A percentile compares a stretch with the other conserved stretches of the same genome.
Conservation (phyloP, 2,113 vertebrate species). For the Telmatochromis brachygnathus region DNA sequence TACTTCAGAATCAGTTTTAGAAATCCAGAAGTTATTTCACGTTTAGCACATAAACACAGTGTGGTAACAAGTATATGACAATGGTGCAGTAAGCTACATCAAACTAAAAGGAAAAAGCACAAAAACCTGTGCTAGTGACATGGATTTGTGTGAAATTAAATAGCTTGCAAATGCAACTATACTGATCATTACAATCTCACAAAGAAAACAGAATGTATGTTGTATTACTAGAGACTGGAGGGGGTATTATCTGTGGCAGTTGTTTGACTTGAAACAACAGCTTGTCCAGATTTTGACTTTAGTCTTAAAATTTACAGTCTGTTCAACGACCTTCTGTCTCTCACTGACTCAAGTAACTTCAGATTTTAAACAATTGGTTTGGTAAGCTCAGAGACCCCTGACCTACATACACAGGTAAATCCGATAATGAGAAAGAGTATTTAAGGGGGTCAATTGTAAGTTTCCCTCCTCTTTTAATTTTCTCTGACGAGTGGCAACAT, state of each 20-base stretch:
- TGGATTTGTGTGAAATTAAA: background rate
- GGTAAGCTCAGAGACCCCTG: too few species aligned
- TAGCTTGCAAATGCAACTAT: background rate
- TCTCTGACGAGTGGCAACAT: too few species aligned
- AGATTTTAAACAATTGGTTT: background rate
- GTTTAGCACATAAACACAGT: background rate
- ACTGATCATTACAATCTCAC: background rate
- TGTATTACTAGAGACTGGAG: background rate
- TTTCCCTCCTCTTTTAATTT: too few species aligned
- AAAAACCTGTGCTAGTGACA: background rate
- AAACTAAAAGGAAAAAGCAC: background rate
- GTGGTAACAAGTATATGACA: background rate
- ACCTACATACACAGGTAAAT: too few species aligned
- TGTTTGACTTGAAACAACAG: background rate
- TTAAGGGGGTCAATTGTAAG: too few species aligned
- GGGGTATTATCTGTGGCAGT: background rate
- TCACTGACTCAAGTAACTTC: background rate
- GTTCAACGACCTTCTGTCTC: background rate
- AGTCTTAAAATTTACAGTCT: background rate
- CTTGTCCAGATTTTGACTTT: background rate
- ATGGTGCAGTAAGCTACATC: background rate
- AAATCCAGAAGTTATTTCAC: background rate
- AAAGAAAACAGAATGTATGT: background rate
- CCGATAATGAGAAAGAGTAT: too few species aligned
- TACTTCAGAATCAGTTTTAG: background rate